Percentiles rank a stretch among this genome's conserved stretches.
Evolutionary conservation across 2,888 invertebrate genomes (phyloP).

Genomic region (Atherix ibis): DNA sequence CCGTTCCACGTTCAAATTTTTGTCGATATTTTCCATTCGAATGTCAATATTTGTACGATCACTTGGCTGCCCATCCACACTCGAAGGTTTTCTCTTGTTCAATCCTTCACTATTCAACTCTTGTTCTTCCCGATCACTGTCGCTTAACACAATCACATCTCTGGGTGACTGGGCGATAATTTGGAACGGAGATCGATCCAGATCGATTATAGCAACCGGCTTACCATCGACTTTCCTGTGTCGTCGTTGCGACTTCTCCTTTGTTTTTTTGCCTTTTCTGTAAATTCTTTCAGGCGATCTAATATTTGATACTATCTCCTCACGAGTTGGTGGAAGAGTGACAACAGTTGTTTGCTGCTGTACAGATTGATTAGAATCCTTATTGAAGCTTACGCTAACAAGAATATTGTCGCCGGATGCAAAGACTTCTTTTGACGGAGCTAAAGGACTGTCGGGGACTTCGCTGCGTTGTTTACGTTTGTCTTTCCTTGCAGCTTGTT

Average conservation of each 20-base stretch:
- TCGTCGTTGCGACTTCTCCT: slow-evolving; percentile 22
- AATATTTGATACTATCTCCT: slow-evolving; percentile 23
- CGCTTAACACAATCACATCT: slow-evolving; percentile 68
- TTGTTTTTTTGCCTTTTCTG: slow-evolving; percentile 20
- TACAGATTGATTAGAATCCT: slow-evolving; percentile 29
- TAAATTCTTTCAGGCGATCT: slow-evolving; percentile 13
- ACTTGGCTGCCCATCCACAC: slow-evolving; percentile 9
- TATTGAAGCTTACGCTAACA: slow-evolving; percentile 82
- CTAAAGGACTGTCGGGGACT: slow-evolving; percentile 25
- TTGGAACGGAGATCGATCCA: slow-evolving; percentile 71
- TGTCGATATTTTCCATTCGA: slow-evolving; percentile 7
- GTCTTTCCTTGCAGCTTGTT: slow-evolving; percentile 33
- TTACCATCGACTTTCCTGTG: slow-evolving; percentile 39
- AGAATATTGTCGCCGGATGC: slow-evolving; percentile 86
- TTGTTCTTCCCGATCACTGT: slow-evolving; percentile 48
- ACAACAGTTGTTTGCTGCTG: slow-evolving; percentile 31
- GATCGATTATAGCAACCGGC: slow-evolving; percentile 72
- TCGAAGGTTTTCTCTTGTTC: slow-evolving; percentile 3
- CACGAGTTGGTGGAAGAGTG: slow-evolving; percentile 26
- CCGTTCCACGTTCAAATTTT: slow-evolving; percentile 14
- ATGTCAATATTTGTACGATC: slow-evolving; percentile 1
- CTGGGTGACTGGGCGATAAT: slow-evolving; percentile 66
- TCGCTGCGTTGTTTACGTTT: slow-evolving; percentile 23
- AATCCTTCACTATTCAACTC: slow-evolving; percentile 13
- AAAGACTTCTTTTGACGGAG: slow-evolving; percentile 76